These are phyloP conservation scores for Falco peregrinus DNA, from an alignment of 2,797 vertebrate genomes.

Conservation along the genomic window DNA sequence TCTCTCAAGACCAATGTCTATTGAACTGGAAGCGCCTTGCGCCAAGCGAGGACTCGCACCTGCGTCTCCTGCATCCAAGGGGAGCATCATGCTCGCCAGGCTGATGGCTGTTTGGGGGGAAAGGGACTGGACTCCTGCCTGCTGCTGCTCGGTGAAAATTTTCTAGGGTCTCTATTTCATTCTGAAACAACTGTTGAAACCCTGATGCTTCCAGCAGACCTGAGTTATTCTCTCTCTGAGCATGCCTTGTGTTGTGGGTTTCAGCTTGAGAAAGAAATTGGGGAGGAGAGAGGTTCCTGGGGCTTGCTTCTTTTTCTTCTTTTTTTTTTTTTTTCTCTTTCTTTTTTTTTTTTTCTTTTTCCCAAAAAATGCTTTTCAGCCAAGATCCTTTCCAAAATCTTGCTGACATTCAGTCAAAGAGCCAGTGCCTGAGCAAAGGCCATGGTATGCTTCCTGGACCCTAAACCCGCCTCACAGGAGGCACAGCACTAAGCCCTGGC, in stretches of 20 bases:
- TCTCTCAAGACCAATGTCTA: neutral
- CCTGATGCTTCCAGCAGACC: neutral
- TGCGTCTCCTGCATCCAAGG: accelerated
- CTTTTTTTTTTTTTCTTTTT: too few relatives aligned
- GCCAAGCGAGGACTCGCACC: neutral
- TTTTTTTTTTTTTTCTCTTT: accelerated
- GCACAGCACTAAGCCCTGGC: neutral
- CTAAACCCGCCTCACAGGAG: neutral
- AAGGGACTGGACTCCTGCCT: neutral
- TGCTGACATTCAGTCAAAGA: neutral
- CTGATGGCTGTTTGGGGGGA: neutral
- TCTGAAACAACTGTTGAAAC: neutral
- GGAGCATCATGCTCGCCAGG: accelerated
- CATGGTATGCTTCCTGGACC: neutral
- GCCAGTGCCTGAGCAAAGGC: neutral
- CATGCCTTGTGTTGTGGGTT: neutral
- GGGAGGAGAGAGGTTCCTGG: neutral
- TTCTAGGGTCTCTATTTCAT: neutral
- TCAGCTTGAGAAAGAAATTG: neutral
- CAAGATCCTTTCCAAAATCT: neutral
- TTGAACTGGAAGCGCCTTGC: neutral
- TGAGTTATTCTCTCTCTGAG: neutral
- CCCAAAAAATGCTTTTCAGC: neutral
- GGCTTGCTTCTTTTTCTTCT: neutral
- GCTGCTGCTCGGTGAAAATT: neutral